Evolutionary conservation across 2,113 vertebrate genomes (phyloP).

Genomic region (Barbus barbus): DNA sequence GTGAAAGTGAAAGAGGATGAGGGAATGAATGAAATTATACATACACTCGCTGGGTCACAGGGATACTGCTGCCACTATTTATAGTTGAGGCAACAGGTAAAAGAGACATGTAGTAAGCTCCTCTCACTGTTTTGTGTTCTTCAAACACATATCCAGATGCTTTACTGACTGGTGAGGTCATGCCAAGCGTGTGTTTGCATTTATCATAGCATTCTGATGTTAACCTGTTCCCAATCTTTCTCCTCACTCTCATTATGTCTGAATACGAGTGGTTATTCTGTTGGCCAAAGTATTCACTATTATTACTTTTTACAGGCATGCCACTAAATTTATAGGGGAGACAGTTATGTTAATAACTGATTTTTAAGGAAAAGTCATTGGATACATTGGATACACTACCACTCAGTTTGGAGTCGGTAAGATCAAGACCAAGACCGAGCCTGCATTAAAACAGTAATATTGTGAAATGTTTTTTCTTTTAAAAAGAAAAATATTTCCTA

Average conservation of each 20-base stretch:
- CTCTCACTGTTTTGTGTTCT: background rate
- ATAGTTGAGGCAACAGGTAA: constrained; percentile 10
- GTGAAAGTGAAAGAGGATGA: background rate
- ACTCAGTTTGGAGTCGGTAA: background rate
- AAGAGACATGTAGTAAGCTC: background rate
- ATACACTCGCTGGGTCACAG: background rate
- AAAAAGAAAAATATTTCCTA: too few species aligned
- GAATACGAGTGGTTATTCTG: background rate
- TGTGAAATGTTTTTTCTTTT: too few species aligned
- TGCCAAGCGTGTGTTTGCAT: background rate
- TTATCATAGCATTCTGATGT: background rate
- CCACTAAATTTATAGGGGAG: background rate
- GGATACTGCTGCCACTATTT: background rate
- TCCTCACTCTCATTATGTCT: background rate
- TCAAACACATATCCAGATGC: background rate
- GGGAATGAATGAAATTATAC: constrained; percentile 6
- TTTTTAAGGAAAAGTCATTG: background rate
- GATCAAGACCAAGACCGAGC: too few species aligned
- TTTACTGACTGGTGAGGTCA: background rate
- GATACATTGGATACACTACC: background rate
- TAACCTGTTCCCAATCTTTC: background rate
- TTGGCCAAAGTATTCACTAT: background rate
- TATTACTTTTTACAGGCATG: background rate
- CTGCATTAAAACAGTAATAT: too few species aligned
- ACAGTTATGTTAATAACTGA: too few species aligned